Evolutionary conservation across 1,140 invertebrate species (phyloP).

Genomic region (Wiebesia pumilae): DNA sequence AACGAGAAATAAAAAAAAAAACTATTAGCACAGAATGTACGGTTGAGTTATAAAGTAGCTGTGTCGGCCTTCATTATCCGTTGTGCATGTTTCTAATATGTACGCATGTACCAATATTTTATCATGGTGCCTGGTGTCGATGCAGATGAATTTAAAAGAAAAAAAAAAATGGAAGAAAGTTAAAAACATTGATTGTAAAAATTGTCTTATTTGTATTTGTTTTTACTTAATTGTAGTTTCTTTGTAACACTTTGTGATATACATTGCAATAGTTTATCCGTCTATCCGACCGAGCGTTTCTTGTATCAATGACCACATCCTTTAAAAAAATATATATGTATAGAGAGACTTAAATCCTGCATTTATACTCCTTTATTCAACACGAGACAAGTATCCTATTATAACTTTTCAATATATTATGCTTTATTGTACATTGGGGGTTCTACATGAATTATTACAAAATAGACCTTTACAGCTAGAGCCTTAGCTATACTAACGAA

Average conservation of each 20-base stretch:
- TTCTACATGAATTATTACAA: too few species aligned
- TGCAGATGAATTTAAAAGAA: conserved; percentile 51
- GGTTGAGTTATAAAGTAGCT: conserved; percentile 29
- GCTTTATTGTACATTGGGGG: too few species aligned
- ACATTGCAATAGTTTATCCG: conserved; percentile 75
- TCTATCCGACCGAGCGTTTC: conserved; percentile 71
- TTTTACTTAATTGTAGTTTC: conserved; percentile 75
- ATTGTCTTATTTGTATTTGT: conserved; percentile 72
- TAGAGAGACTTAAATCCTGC: conserved; percentile 38
- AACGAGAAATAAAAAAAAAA: conserved; percentile 55
- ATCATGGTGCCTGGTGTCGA: conserved; percentile 67
- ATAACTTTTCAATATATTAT: too few species aligned
- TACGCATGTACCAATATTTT: conserved; percentile 63
- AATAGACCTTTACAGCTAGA: too few species aligned
- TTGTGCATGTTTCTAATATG: conserved; percentile 23
- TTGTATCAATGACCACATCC: conserved; percentile 70
- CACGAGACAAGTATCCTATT: too few species aligned
- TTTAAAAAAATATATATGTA: conserved; percentile 60
- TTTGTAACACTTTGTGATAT: conserved; percentile 76
- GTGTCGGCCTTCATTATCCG: conserved; percentile 4
- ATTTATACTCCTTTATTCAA: neutral
- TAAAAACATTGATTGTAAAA: conserved; percentile 58
- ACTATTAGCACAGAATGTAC: conserved; percentile 20
- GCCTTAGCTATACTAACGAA: too few species aligned
- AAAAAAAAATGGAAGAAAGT: conserved; percentile 48